A percentile compares a stretch with the other conserved stretches of the same genome.
Conservation (phyloP, 2,797 vertebrate species). For the Catamblyrhynchus diadema region DNA sequence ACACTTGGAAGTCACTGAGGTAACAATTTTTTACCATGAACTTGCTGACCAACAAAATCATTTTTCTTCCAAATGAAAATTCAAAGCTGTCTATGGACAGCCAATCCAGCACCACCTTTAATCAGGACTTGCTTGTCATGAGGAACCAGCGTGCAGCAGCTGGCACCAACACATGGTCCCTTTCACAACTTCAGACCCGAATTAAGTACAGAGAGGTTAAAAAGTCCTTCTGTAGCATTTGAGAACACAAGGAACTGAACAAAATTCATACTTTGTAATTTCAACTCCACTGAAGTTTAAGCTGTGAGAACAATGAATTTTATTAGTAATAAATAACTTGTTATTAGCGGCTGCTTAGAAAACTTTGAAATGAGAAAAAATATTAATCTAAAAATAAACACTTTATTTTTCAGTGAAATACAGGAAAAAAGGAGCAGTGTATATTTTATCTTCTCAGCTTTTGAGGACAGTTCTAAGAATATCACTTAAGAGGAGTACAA, state of each 20-base stretch:
- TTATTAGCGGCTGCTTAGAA: background rate
- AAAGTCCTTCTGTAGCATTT: background rate
- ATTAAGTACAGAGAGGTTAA: background rate
- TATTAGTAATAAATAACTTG: background rate
- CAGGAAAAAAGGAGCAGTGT: background rate
- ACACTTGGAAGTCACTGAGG: background rate
- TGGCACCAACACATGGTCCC: background rate
- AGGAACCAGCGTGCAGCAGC: rapidly evolving
- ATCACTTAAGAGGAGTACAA: background rate
- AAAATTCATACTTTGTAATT: background rate
- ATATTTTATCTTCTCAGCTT: background rate
- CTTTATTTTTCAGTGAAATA: background rate
- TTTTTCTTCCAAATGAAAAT: background rate
- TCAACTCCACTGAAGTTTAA: background rate
- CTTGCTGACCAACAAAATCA: background rate
- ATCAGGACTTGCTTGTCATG: background rate
- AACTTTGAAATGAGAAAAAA: background rate
- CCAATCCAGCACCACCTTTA: background rate
- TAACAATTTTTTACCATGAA: background rate
- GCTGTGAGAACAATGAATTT: background rate
- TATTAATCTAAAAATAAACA: background rate
- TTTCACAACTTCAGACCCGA: background rate
- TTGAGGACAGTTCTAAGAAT: background rate
- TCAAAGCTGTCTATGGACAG: background rate
- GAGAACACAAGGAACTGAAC: background rate